A percentile compares a stretch with the other conserved stretches of the same genome.
Evolutionary conservation across 1,140 invertebrate genomes (phyloP).

Genomic region (Cotesia typhae): DNA sequence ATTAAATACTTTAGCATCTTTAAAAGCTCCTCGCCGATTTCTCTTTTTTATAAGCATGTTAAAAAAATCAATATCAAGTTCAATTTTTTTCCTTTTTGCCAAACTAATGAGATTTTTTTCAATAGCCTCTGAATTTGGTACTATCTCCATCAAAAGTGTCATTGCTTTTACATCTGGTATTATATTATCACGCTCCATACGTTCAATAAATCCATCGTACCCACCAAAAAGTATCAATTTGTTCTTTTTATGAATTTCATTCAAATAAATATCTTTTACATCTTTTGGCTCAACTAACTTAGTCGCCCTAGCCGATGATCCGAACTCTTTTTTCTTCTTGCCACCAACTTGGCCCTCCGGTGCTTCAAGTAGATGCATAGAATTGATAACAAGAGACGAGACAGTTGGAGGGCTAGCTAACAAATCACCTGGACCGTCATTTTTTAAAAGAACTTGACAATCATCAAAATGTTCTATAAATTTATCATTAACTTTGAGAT

Average conservation of each 20-base stretch:
- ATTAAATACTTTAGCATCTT: slow-evolving; percentile 71
- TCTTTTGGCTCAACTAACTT: neutral
- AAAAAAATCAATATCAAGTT: slow-evolving; percentile 82
- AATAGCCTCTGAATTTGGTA: slow-evolving; percentile 71
- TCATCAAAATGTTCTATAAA: slow-evolving; percentile 34
- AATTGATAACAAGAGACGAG: neutral
- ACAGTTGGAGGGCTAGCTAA: slow-evolving; percentile 51
- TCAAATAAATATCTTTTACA: slow-evolving; percentile 27
- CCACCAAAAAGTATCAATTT: slow-evolving; percentile 85
- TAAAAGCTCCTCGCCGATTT: slow-evolving; percentile 72
- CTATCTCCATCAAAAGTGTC: slow-evolving; percentile 76
- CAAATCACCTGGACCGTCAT: slow-evolving; percentile 49
- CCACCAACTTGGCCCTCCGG: neutral
- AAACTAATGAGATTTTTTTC: slow-evolving; percentile 73
- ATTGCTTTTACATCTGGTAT: slow-evolving; percentile 82
- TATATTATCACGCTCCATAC: slow-evolving; percentile 75
- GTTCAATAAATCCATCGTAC: slow-evolving; percentile 73
- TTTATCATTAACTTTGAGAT: slow-evolving; percentile 69
- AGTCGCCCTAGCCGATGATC: neutral
- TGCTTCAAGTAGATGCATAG: neutral
- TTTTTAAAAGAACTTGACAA: slow-evolving; percentile 34
- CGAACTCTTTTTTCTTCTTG: neutral
- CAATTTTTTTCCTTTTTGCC: slow-evolving; percentile 62
- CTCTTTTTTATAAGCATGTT: slow-evolving; percentile 87
- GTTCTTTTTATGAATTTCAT: slow-evolving; percentile 60